These are phyloP conservation scores for Atrina japonica DNA, from an alignment of 2,888 invertebrate genomes.

Conservation along the genomic window DNA sequence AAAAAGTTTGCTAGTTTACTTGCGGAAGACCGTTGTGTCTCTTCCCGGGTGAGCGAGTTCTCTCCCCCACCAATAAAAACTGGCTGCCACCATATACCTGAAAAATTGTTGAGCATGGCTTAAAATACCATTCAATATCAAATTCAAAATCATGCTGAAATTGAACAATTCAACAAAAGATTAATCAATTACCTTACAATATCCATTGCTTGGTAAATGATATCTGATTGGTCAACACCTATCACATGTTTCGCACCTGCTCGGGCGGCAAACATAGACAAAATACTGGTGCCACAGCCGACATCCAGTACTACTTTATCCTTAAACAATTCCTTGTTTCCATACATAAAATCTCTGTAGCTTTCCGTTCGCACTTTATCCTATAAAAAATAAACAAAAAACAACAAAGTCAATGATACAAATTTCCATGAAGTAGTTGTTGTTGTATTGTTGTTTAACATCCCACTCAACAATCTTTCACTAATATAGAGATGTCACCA, in stretches of 20 bases:
- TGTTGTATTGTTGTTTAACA: too few relatives aligned
- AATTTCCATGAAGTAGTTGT: background rate
- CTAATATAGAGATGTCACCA: too few relatives aligned
- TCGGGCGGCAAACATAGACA: constrained; percentile 93
- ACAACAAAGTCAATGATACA: background rate
- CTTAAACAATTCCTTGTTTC: constrained; percentile 86
- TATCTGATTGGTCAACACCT: constrained; percentile 82
- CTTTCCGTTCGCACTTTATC: constrained; percentile 87
- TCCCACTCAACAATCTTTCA: too few relatives aligned
- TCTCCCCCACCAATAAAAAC: too few relatives aligned
- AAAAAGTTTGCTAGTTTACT: too few relatives aligned
- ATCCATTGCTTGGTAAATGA: constrained; percentile 82
- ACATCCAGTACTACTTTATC: constrained; percentile 87
- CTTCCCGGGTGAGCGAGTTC: too few relatives aligned
- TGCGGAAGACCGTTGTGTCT: too few relatives aligned
- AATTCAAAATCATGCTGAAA: background rate
- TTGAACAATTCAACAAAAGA: background rate
- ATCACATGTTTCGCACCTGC: constrained; percentile 91
- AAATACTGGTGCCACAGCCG: constrained; percentile 85
- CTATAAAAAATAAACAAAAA: constrained; percentile 60
- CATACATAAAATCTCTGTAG: constrained; percentile 91
- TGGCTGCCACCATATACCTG: too few relatives aligned
- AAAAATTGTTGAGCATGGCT: too few relatives aligned
- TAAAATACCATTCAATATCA: too few relatives aligned
- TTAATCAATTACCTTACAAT: constrained; percentile 79